These are phyloP conservation scores for Marasmarcha lunaedactyla DNA, from an alignment of 2,888 invertebrate genomes.

Conservation along the genomic window DNA sequence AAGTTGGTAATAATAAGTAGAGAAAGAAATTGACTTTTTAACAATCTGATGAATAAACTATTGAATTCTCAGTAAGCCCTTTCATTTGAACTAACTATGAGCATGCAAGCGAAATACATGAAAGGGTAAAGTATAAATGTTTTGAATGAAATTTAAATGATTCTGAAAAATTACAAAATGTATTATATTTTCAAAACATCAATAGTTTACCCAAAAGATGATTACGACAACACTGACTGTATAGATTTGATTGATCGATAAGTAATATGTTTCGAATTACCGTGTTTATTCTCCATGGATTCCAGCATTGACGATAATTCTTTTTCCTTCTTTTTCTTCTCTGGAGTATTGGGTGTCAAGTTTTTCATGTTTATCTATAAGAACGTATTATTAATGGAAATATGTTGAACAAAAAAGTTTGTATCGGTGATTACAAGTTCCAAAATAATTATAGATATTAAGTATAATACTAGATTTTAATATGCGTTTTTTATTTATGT, in stretches of 20 bases:
- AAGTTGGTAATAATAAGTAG: too few species aligned
- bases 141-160: constrained; percentile 32
- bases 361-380: constrained; percentile 71
- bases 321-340: constrained; percentile 76
- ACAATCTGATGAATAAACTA: constrained; percentile 79
- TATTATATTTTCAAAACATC: constrained; percentile 65
- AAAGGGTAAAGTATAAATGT: constrained; percentile 69
- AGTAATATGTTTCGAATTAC: constrained; percentile 48
- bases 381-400: too few species aligned
- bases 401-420: too few species aligned
- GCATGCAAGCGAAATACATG: constrained; percentile 62
- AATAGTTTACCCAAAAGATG: constrained; percentile 66
- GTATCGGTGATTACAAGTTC: too few species aligned
- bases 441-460: too few species aligned
- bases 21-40: too few species aligned
- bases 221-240: constrained; percentile 7
- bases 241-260: constrained; percentile 12
- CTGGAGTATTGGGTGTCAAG: constrained; percentile 69
- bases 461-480: too few species aligned
- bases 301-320: constrained; percentile 80
- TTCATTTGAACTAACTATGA: constrained; percentile 40
- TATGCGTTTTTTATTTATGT: too few species aligned
- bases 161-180: too few species aligned
- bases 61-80: constrained; percentile 61
- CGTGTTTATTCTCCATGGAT: constrained; percentile 86